Base-by-base conservation (phyloP, 1,140 invertebrate species). In the Calephelis virginiensis region DNA sequence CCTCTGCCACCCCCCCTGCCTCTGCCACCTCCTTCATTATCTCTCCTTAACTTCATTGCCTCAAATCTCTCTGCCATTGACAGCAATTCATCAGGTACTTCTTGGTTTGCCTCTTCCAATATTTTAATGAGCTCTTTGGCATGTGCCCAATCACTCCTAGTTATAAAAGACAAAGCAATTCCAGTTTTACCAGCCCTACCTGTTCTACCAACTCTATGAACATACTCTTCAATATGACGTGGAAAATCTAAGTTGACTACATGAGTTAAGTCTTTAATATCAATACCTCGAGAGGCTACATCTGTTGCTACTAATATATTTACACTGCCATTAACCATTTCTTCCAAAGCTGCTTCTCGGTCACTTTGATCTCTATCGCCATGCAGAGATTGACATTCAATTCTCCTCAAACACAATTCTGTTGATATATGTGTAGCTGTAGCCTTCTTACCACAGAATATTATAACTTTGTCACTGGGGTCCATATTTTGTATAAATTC, bases 271-370 rank as follows among this genome's bases (percentile, higher is more conserved):
- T 98, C 97, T 83, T 96, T 95, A 48, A 99, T 97, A 86, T 99
- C 97, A 59, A 99, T 94, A 40, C 98, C 97, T 74, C 97, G 92
- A 40, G 97, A 97, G 0, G 97, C 97, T 13, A 99, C 96, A 93
- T 99, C 98, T n/a, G 98, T 98, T 5, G 97, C 97, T 17, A 98
- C 93, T n/a, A 99, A 92, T 72, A 98, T 96, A 45, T 92, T 92
- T 0, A 96, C 95, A 7, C 87, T 81, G 0, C 97, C 97, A 67
- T 91, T 92, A 77, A 95, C 95, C 67, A 99, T 94, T 73, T 98
- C 97, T 45, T 94, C 93, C 8, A 98, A 89, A 8, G 97, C 97
- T 83, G 94, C 94, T 84, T 98, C 97, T 59, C 97, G 91, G 80
- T 98, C 97, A 74, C 68, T 80, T 74, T 98, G 97, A 50, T 98